phyloP scores from a whole-genome alignment of 2,888 invertebrate species.

The Rhamphomyia laevipes region DNA sequence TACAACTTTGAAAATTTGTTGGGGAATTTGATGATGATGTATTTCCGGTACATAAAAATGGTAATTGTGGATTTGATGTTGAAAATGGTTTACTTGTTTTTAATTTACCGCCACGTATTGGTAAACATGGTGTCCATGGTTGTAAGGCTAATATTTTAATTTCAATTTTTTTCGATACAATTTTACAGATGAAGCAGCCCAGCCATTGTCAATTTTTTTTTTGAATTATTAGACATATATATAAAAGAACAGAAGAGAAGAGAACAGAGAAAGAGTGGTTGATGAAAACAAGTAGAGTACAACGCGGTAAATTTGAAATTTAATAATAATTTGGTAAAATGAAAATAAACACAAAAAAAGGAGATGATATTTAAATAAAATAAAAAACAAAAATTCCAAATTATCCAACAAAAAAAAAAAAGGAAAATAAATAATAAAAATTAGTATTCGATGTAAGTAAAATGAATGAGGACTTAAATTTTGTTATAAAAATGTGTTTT shows the following conservation, averaged over 20 bases:
- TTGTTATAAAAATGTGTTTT: too few species aligned
- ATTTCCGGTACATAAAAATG: constrained; percentile 27
- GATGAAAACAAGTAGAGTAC: constrained; percentile 10
- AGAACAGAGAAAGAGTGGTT: constrained; percentile 9
- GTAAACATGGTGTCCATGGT: constrained; percentile 39
- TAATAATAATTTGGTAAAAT: constrained; percentile 14
- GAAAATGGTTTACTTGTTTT: constrained; percentile 39
- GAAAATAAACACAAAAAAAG: constrained; percentile 8
- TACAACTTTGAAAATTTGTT: neutral
- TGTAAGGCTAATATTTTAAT: constrained; percentile 29
- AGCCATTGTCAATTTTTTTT: neutral
- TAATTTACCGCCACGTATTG: constrained; percentile 38
- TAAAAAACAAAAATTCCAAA: too few species aligned
- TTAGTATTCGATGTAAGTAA: too few species aligned
- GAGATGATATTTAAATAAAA: constrained; percentile 4
- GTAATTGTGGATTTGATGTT: constrained; percentile 39
- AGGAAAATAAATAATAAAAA: too few species aligned
- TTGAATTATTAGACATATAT: too few species aligned
- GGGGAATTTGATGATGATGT: constrained; percentile 13
- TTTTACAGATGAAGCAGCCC: neutral
- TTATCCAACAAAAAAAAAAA: too few species aligned
- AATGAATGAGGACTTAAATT: too few species aligned
- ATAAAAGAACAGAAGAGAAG: constrained; percentile 7
- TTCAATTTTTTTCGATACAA: neutral
- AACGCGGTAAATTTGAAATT: constrained; percentile 18